These are phyloP conservation scores for Hypanus sabinus DNA, from an alignment of 2,113 vertebrate species.

Conservation along the genomic window DNA sequence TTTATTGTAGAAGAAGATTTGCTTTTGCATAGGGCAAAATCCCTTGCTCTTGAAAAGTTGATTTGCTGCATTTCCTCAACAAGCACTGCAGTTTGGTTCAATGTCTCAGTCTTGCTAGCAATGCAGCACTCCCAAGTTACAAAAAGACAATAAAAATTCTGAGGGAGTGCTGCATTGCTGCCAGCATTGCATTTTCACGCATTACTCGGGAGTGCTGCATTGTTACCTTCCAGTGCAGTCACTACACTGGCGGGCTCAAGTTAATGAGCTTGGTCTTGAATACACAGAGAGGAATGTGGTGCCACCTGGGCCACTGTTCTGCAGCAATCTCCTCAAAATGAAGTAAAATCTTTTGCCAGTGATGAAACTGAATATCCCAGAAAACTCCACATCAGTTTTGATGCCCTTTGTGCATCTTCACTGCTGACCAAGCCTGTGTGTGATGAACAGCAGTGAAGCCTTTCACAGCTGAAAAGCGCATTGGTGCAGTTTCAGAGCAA, in stretches of 20 bases:
- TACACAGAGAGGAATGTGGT: background rate
- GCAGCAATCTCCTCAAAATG: background rate
- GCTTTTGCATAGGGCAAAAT: background rate
- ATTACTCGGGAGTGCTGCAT: too few relatives aligned
- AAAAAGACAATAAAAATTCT: too few relatives aligned
- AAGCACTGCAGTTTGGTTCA: background rate
- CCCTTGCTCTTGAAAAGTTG: background rate
- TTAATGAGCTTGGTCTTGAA: background rate
- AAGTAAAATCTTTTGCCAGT: background rate
- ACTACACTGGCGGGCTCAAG: background rate
- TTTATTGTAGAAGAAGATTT: background rate
- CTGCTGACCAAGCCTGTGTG: background rate
- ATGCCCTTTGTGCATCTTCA: background rate
- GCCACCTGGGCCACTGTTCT: background rate
- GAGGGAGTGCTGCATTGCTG: too few relatives aligned
- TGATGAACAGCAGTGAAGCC: background rate
- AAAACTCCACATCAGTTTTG: background rate
- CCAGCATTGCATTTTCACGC: too few relatives aligned
- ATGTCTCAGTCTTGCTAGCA: background rate
- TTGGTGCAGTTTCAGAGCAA: background rate
- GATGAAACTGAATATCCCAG: background rate
- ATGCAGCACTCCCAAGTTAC: too few relatives aligned
- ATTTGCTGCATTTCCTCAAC: background rate
- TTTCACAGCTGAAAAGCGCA: background rate
- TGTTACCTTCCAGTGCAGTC: too few relatives aligned